Evolutionary conservation across 2,888 invertebrate genomes (phyloP), one percentile per base, ranked within the genome.

Genomic region (Yponomeuta cagnagella): DNA sequence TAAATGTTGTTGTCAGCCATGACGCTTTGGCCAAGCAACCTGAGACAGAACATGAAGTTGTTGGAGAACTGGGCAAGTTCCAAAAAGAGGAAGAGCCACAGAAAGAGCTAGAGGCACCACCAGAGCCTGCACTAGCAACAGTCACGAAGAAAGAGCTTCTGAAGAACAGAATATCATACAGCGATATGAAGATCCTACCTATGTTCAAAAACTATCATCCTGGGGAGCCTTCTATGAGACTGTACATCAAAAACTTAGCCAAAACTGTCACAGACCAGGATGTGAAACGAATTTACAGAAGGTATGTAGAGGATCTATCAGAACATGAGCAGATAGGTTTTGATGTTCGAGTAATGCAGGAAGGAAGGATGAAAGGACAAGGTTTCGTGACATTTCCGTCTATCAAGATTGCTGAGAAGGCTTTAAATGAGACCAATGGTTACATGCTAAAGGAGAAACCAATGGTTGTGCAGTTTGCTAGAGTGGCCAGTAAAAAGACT

Each of bases 341-440:
- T 85, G 94, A 94, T 83, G 94, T 98, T 5, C 93, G 96, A 76
- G 93, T 98, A 15, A 97, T 98, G 98, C 96, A 97, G 81, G 97
- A 97, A 85, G 98, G 98, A 0, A 93, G 97, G 79, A 98, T 98
- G 98, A 98, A 98, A 86, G 98, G 98, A 0, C 98, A 98, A 87
- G 98, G 97, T 0, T 98, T 98, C 93, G 93, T 98, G 0, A 97
- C 97, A 0, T 93, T 98, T 71, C 96, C 97, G 70, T 94, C 93
- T 77, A 92, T 95, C 15, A 90, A 92, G 68, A 88, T 94, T 77
- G 97, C 97, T 0, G 94, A 95, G 79, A 89, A 92, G 74, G 98
- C 98, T 10, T 83, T 98, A 0, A 91, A 94, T 77, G 96, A 97
- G 85, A 97, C 97, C 2, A 97, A 98, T 89, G 98, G 98, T 0